Evolutionary conservation across 2,113 vertebrate genomes (phyloP).

Genomic region (Mormyrus lacerda): DNA sequence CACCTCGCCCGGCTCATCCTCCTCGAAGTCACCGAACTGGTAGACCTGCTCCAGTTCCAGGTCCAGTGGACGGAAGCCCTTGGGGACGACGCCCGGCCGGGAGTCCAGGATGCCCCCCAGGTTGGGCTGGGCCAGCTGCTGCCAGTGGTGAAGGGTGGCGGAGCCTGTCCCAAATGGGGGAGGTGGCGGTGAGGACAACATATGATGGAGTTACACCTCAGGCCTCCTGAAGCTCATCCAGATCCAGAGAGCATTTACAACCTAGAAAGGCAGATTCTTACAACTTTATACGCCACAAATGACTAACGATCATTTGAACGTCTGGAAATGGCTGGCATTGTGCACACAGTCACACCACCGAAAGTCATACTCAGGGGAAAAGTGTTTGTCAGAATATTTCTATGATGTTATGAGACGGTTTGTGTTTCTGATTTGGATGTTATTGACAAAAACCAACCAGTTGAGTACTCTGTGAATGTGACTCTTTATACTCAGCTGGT

Average conservation of each 20-base stretch:
- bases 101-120: conserved; percentile 91
- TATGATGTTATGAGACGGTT: no score
- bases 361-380: no score
- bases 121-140: conserved; percentile 95
- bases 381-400: no score
- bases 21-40: conserved; percentile 86
- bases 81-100: conserved; percentile 87
- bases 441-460: not conserved
- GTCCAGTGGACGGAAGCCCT: conserved; percentile 90
- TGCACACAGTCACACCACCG: no score
- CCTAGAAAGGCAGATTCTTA: not conserved
- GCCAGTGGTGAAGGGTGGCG: conserved; percentile 95
- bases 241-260: not conserved
- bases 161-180: conserved; percentile 66
- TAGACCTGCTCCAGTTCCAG: conserved; percentile 89
- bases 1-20: conserved; percentile 92
- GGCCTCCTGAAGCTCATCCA: not conserved
- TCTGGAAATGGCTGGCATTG: no score
- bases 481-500: not conserved
- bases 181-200: not conserved
- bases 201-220: not conserved
- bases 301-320: no score
- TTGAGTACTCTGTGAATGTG: not conserved
- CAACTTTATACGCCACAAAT: no score
- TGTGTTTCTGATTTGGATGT: no score